Evolutionary conservation across 1,140 invertebrate genomes (phyloP).

Genomic region (Pogonognathellus flavescens): DNA sequence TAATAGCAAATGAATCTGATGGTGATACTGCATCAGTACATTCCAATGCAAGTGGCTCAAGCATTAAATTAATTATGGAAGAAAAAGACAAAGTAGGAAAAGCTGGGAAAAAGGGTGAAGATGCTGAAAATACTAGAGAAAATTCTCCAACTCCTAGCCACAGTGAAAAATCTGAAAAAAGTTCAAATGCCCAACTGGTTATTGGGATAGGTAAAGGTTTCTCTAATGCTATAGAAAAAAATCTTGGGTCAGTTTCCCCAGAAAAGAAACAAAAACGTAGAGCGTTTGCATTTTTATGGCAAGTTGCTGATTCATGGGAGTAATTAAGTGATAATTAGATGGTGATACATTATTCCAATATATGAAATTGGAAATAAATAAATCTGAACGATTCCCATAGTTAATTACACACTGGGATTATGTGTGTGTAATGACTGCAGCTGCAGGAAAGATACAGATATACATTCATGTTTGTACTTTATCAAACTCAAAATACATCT

Average conservation of each 20-base stretch:
- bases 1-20: background rate
- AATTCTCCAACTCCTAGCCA: slow-evolving; percentile 54
- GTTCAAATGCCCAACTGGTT: slow-evolving; percentile 52
- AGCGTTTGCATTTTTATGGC: slow-evolving; percentile 64
- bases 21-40: slow-evolving; percentile 21
- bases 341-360: background rate
- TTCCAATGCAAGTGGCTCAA: slow-evolving; percentile 53
- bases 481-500: too few species aligned
- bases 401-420: background rate
- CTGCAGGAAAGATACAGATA: too few species aligned
- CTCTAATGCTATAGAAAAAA: slow-evolving; percentile 63
- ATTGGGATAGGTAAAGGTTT: slow-evolving; percentile 64
- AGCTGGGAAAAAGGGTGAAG: slow-evolving; percentile 30
- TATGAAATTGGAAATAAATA: background rate
- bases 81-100: slow-evolving; percentile 12
- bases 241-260: slow-evolving; percentile 28
- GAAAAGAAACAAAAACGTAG: slow-evolving; percentile 60
- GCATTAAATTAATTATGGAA: slow-evolving; percentile 22
- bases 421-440: too few species aligned
- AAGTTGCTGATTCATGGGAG: slow-evolving; percentile 56
- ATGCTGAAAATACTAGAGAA: slow-evolving; percentile 24
- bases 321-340: slow-evolving; percentile 18
- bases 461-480: too few species aligned
- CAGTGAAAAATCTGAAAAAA: background rate
- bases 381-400: background rate